Conservation (phyloP, 2,797 vertebrate genomes). For the Petrocephalus schoutedeni region DNA sequence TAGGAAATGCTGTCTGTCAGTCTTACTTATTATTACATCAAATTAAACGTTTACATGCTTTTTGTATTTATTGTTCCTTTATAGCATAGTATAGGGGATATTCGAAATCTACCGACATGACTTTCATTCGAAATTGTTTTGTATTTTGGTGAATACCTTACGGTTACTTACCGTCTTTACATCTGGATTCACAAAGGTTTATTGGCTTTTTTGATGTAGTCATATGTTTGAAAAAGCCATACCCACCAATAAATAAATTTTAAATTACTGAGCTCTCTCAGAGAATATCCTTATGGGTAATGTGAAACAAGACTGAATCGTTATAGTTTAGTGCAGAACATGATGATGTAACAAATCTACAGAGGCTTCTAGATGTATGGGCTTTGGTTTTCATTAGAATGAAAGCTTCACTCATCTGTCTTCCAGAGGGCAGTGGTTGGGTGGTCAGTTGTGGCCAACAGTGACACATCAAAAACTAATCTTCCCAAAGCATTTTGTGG, state of each 20-base stretch:
- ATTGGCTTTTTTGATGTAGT: not conserved
- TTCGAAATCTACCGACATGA: not conserved
- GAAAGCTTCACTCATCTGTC: not conserved
- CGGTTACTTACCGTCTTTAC: not conserved
- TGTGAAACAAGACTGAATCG: not conserved
- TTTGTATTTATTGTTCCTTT: not conserved
- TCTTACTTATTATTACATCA: not conserved
- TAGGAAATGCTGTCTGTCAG: not conserved
- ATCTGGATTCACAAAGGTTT: constrained; percentile 8
- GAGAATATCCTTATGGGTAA: not conserved
- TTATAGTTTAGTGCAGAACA: not conserved
- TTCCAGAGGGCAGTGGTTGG: constrained; percentile 52
- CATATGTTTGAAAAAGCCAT: not conserved
- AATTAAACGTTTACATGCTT: not conserved
- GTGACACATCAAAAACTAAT: constrained; percentile 63
- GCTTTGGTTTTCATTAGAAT: not conserved
- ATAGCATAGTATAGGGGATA: not conserved
- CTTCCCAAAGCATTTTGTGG: constrained; percentile 60
- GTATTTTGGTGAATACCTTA: not conserved
- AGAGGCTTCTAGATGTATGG: not conserved
- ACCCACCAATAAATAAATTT: not conserved
- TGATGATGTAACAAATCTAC: not conserved
- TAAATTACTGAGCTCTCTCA: not conserved
- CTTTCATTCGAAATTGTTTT: not conserved
- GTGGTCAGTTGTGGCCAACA: constrained; percentile 53